A percentile compares a stretch with the other conserved stretches of the same genome.
Conservation (phyloP, 2,888 invertebrate genomes). For the Nephrotoma appendiculata region DNA sequence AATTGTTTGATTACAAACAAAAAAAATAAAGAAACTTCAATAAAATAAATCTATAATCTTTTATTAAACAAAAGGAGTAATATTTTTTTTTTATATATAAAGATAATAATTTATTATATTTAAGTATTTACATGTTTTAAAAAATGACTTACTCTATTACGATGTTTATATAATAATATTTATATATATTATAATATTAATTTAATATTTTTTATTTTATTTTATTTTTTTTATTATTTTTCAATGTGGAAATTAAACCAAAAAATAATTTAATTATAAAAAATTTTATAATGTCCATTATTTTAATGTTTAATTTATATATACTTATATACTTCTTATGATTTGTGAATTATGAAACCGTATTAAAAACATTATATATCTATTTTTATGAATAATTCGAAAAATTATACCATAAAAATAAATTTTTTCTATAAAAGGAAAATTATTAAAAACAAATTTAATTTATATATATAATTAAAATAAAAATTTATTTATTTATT, state of each 20-base stretch:
- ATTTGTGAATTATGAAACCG: neutral
- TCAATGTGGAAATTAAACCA: neutral
- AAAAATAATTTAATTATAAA: neutral
- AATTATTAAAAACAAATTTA: neutral
- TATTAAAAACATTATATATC: neutral
- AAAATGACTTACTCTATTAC: neutral
- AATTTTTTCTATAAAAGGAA: neutral
- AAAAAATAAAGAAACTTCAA: constrained; percentile 9
- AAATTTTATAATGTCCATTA: neutral
- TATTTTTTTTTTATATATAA: neutral
- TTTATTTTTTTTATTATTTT: neutral
- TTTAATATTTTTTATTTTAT: neutral
- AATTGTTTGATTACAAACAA: neutral
- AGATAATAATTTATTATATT: neutral
- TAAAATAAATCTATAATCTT: constrained; percentile 10
- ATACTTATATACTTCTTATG: neutral
- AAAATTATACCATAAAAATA: neutral
- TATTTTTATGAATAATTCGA: neutral
- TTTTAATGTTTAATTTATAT: neutral
- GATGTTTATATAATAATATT: neutral
- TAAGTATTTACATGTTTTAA: neutral
- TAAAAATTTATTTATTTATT: neutral
- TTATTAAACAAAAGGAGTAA: neutral
- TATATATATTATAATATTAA: neutral
- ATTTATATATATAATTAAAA: neutral